These are phyloP conservation scores for Gallinago jamesoni DNA, from an alignment of 2,113 vertebrate species.

Conservation along the genomic window DNA sequence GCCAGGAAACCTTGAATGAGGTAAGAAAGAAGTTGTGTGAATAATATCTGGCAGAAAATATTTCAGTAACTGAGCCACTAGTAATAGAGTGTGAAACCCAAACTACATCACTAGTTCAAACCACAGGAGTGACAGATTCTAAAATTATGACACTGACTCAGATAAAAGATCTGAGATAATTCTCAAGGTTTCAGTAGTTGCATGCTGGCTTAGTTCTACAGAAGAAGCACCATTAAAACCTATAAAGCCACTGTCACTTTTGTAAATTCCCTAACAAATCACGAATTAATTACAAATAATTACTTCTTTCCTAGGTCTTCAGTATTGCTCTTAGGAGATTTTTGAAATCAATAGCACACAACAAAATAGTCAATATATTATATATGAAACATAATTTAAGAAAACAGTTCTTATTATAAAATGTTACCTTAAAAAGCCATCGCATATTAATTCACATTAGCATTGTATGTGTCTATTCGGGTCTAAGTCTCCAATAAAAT, in stretches of 20 bases:
- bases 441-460: background rate
- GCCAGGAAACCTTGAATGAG: background rate
- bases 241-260: background rate
- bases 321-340: background rate
- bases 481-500: background rate
- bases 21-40: background rate
- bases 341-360: background rate
- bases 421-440: background rate
- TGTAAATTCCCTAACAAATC: background rate
- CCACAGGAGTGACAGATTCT: background rate
- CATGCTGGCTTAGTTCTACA: background rate
- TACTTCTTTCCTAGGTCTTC: background rate
- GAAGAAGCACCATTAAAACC: background rate
- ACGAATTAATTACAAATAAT: background rate
- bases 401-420: background rate
- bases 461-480: background rate
- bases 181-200: background rate
- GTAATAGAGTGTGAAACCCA: background rate
- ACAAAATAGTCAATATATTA: background rate
- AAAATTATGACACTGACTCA: conserved; percentile 9
- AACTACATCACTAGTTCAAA: background rate
- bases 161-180: background rate
- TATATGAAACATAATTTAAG: background rate
- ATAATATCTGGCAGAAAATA: background rate
- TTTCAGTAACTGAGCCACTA: background rate